Evolutionary conservation across 2,888 invertebrate genomes (phyloP).

Genomic region (Itoplectis maculator): DNA sequence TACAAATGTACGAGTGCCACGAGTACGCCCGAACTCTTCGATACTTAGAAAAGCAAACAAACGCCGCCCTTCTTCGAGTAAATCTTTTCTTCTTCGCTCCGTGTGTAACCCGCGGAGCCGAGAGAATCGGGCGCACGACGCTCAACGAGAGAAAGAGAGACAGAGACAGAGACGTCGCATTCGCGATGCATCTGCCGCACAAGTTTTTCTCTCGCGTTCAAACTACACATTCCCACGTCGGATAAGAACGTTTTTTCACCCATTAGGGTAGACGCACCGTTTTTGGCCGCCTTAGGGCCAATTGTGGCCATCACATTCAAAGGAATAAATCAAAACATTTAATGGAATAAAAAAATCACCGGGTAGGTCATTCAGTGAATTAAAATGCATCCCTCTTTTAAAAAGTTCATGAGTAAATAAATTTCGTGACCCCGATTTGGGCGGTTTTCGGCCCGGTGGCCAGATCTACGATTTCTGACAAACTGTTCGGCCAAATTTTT

Average conservation of each 20-base stretch:
- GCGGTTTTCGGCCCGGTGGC: too few species aligned
- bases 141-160: not conserved
- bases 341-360: too few species aligned
- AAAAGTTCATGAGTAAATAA: too few species aligned
- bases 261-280: too few species aligned
- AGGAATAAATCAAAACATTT: too few species aligned
- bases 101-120: constrained; percentile 27
- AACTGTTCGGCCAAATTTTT: too few species aligned
- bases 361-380: too few species aligned
- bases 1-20: not conserved
- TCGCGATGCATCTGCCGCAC: constrained; percentile 62
- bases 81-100: constrained; percentile 39
- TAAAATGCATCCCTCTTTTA: too few species aligned
- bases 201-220: constrained; percentile 29
- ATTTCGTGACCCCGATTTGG: too few species aligned
- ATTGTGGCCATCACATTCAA: too few species aligned
- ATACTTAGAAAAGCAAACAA: constrained; percentile 80
- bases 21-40: constrained; percentile 65
- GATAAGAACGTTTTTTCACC: constrained; percentile 35
- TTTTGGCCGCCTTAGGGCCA: too few species aligned
- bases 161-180: not conserved
- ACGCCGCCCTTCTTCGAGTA: constrained; percentile 64
- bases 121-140: constrained; percentile 10
- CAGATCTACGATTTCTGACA: too few species aligned
- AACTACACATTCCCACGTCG: constrained; percentile 71